Evolutionary conservation across 2,797 vertebrate species (phyloP).

Genomic region (Gymnoscopelus braueri): DNA sequence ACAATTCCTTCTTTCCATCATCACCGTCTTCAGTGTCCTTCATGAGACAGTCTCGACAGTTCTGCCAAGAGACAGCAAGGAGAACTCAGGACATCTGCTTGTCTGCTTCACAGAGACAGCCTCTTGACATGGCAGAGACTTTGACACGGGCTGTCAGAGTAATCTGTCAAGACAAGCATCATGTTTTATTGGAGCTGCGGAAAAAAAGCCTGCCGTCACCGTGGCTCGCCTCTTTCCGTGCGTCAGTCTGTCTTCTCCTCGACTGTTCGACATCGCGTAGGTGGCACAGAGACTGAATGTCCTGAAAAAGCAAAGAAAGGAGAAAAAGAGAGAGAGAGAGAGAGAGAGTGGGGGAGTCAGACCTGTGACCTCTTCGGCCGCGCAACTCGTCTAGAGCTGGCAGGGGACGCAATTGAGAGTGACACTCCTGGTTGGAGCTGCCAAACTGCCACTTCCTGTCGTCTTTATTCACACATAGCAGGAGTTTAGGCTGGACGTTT

Average conservation of each 20-base stretch:
- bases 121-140: constrained; percentile 64
- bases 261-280: constrained; percentile 66
- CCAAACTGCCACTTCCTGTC: constrained; percentile 88
- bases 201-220: constrained; percentile 76
- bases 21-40: constrained; percentile 64
- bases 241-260: constrained; percentile 76
- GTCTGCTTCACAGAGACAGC: constrained; percentile 68
- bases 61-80: constrained; percentile 69
- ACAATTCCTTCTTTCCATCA: constrained; percentile 58
- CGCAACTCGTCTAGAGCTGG: constrained; percentile 79
- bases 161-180: constrained; percentile 84
- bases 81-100: constrained; percentile 78
- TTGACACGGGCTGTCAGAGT: constrained; percentile 78
- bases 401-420: constrained; percentile 85
- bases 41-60: constrained; percentile 67
- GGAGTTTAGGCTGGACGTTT: constrained; percentile 80
- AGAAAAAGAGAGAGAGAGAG: constrained; percentile 2
- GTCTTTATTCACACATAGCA: constrained; percentile 85
- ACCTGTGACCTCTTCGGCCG: constrained; percentile 81
- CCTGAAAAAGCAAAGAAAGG: constrained; percentile 56
- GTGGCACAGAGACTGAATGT: constrained; percentile 66
- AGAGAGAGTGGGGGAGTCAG: constrained; percentile 56
- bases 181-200: constrained; percentile 79
- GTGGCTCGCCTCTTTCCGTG: constrained; percentile 70
- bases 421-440: constrained; percentile 87